phyloP scores from a whole-genome alignment of 2,888 invertebrate genomes.

The Dryococelus australis region DNA sequence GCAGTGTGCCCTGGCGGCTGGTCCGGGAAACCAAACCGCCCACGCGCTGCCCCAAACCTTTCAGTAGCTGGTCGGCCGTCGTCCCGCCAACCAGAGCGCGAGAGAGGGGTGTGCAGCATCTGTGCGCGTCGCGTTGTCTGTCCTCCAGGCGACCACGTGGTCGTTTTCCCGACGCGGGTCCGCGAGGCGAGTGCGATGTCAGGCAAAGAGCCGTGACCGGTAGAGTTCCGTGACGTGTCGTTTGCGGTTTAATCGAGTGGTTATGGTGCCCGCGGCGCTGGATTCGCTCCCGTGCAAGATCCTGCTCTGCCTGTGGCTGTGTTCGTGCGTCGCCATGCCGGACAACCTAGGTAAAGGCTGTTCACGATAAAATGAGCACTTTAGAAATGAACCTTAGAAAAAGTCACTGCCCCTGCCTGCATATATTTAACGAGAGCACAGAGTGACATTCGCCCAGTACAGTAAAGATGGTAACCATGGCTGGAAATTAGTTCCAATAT shows the following conservation, averaged over 20 bases:
- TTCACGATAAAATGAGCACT: no score
- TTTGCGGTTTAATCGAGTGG: background rate
- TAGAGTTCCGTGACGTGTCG: background rate
- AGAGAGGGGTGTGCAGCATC: background rate
- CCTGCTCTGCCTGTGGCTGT: background rate
- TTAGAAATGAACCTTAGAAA: no score
- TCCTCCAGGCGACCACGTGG: background rate
- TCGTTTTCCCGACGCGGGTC: background rate
- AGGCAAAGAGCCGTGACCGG: background rate
- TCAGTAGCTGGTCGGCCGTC: background rate
- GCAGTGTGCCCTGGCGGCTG: no score
- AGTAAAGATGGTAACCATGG: no score
- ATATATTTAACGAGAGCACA: no score
- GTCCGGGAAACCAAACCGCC: background rate
- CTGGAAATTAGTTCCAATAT: no score
- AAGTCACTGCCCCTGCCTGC: no score
- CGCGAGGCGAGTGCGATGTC: background rate
- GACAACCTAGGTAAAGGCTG: slow-evolving; percentile 12
- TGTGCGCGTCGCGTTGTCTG: background rate
- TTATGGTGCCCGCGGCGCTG: background rate
- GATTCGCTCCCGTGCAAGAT: slow-evolving; percentile 1
- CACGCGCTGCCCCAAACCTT: background rate
- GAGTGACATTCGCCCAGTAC: no score
- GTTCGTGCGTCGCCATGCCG: background rate
- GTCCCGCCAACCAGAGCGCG: background rate